These are phyloP conservation scores for Neogale vison DNA, from an alignment of 2,113 vertebrate genomes.

Conservation along the genomic window DNA sequence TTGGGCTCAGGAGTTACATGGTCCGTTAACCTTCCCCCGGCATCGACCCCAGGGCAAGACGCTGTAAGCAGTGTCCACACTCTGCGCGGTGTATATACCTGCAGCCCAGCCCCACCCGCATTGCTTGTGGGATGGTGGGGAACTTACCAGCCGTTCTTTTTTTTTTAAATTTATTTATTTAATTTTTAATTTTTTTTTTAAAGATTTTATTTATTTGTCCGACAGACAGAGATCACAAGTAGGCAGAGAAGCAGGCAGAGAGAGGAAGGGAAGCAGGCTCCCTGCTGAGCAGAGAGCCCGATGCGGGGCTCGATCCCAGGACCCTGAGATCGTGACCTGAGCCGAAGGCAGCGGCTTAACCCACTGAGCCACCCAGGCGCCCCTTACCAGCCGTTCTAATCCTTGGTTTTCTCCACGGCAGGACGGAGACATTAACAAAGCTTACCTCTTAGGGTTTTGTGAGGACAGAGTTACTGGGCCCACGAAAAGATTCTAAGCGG, in stretches of 20 bases:
- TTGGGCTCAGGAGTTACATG: accelerated
- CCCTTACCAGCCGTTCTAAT: neutral
- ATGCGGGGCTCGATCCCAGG: too few relatives aligned
- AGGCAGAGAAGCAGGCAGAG: too few relatives aligned
- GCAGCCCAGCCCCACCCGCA: neutral
- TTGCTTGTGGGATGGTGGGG: neutral
- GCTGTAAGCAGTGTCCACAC: accelerated
- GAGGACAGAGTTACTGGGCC: neutral
- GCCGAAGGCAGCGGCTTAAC: too few relatives aligned
- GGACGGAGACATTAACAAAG: neutral
- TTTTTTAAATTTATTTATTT: too few relatives aligned
- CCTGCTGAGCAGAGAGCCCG: too few relatives aligned
- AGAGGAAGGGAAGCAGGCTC: too few relatives aligned
- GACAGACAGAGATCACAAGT: too few relatives aligned
- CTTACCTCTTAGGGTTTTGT: neutral
- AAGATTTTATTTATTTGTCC: too few relatives aligned
- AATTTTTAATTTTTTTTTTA: too few relatives aligned
- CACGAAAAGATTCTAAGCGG: neutral
- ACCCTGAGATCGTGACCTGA: too few relatives aligned
- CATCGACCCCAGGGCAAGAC: neutral
- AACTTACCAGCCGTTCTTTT: neutral
- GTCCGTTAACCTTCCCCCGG: neutral
- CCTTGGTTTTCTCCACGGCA: neutral
- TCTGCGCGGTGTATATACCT: neutral
- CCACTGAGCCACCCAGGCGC: too few relatives aligned